phyloP scores from a whole-genome alignment of 2,888 invertebrate species.

The Atherix ibis region DNA sequence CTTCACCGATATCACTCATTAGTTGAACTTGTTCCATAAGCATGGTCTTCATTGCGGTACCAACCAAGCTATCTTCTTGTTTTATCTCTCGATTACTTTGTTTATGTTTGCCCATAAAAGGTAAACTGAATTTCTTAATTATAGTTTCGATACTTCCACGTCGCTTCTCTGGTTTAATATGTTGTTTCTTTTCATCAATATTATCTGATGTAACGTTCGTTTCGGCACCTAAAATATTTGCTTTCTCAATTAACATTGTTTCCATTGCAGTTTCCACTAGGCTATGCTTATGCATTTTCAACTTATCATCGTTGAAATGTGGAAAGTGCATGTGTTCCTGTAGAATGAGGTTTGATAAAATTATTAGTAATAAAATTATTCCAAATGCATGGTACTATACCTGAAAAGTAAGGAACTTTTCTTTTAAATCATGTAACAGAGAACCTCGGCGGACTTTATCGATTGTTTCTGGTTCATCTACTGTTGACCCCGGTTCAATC shows the following conservation, averaged over 20 bases:
- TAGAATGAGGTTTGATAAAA: constrained; percentile 1
- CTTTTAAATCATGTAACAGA: constrained; percentile 20
- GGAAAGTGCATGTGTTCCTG: constrained; percentile 11
- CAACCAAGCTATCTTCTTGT: constrained; percentile 32
- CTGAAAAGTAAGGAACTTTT: constrained; percentile 16
- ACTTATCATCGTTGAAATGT: constrained; percentile 8
- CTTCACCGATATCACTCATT: constrained; percentile 16
- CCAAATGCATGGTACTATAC: constrained; percentile 12
- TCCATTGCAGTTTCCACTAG: constrained; percentile 26
- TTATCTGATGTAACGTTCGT: constrained; percentile 13
- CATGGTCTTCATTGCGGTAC: constrained; percentile 41
- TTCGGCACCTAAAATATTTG: constrained; percentile 21
- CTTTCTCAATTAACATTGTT: constrained; percentile 25
- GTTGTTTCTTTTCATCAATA: background rate
- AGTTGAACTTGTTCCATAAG: constrained; percentile 38
- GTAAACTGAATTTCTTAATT: constrained; percentile 15
- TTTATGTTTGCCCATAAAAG: constrained; percentile 15
- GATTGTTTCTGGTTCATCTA: constrained; percentile 21
- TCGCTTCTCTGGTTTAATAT: constrained; percentile 21
- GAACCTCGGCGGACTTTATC: constrained; percentile 18
- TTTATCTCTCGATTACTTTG: constrained; percentile 6
- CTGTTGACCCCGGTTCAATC: constrained; percentile 26
- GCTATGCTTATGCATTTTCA: constrained; percentile 15
- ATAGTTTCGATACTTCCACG: constrained; percentile 30
- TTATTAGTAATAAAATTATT: too few relatives aligned